phyloP scores from a whole-genome alignment of 1,140 invertebrate genomes.

The Brachionus asplanchnoidis region DNA sequence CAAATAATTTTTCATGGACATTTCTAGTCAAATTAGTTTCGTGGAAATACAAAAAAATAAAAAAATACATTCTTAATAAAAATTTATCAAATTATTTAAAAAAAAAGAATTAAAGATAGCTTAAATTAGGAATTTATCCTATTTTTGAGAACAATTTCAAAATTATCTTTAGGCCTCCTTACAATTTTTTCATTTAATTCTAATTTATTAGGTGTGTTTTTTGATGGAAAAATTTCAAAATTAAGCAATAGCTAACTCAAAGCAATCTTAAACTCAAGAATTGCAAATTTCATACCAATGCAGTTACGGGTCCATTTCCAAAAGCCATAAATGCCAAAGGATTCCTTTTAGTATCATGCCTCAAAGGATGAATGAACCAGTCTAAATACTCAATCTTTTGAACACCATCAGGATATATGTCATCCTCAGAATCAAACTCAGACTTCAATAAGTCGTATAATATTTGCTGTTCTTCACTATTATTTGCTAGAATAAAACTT shows the following conservation, averaged over 20 bases:
- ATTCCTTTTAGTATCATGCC: slow-evolving; percentile 46
- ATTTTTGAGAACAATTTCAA: background rate
- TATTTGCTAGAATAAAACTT: slow-evolving; percentile 56
- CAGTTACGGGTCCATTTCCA: slow-evolving; percentile 55
- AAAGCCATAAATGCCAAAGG: slow-evolving; percentile 52
- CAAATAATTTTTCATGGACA: no score
- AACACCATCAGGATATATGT: background rate
- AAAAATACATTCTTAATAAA: no score
- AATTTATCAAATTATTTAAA: no score
- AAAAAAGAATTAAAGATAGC: no score
- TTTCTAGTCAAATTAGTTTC: no score
- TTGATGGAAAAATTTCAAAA: slow-evolving; percentile 40
- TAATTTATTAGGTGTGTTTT: slow-evolving; percentile 33
- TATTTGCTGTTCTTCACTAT: slow-evolving; percentile 58
- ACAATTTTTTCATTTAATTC: slow-evolving; percentile 37
- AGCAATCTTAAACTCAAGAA: slow-evolving; percentile 50
- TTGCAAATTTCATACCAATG: slow-evolving; percentile 53
- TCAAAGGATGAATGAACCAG: slow-evolving; percentile 46
- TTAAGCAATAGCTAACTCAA: slow-evolving; percentile 40
- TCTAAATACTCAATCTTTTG: slow-evolving; percentile 16
- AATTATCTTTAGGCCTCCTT: background rate
- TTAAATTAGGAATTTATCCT: background rate
- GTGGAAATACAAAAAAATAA: no score
- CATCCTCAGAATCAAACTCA: background rate
- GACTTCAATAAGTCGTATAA: slow-evolving; percentile 55